Evolutionary conservation across 2,113 vertebrate species (phyloP).

Genomic region (Sitta europaea): DNA sequence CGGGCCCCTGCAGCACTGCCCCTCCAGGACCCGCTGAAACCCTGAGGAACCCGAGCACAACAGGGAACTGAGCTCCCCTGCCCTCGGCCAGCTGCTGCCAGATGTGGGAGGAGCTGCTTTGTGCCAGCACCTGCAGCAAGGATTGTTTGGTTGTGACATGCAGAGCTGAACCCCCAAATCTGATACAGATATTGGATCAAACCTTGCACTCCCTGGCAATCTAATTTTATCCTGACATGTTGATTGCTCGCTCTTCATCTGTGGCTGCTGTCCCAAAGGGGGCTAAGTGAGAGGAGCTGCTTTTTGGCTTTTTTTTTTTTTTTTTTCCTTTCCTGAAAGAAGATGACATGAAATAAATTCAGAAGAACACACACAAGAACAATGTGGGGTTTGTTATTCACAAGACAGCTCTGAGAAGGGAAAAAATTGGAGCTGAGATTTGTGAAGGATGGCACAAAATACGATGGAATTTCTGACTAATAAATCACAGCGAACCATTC

Average conservation of each 20-base stretch:
- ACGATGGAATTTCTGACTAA: background rate
- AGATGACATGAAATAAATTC: conserved; percentile 37
- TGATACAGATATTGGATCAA: conserved; percentile 31
- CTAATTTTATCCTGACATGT: conserved; percentile 55
- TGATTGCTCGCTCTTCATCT: conserved; percentile 49
- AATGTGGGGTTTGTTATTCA: conserved; percentile 29
- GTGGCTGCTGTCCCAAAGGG: conserved; percentile 30
- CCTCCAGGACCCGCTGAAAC: background rate
- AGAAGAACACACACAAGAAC: conserved; percentile 20
- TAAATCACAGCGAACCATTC: background rate
- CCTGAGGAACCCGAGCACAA: fast-evolving
- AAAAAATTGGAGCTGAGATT: background rate
- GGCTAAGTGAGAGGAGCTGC: conserved; percentile 1
- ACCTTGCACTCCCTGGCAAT: conserved; percentile 20
- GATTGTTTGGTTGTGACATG: background rate
- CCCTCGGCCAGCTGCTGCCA: fast-evolving
- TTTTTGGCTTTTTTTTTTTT: background rate
- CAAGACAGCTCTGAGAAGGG: background rate
- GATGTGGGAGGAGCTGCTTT: background rate
- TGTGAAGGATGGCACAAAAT: background rate
- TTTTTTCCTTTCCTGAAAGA: background rate
- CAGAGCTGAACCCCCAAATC: background rate
- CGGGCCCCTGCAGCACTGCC: background rate
- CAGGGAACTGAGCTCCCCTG: background rate
- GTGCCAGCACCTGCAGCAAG: background rate